Evolutionary conservation across 2,797 vertebrate species (phyloP).

Genomic region (Rhynchonycteris naso): DNA sequence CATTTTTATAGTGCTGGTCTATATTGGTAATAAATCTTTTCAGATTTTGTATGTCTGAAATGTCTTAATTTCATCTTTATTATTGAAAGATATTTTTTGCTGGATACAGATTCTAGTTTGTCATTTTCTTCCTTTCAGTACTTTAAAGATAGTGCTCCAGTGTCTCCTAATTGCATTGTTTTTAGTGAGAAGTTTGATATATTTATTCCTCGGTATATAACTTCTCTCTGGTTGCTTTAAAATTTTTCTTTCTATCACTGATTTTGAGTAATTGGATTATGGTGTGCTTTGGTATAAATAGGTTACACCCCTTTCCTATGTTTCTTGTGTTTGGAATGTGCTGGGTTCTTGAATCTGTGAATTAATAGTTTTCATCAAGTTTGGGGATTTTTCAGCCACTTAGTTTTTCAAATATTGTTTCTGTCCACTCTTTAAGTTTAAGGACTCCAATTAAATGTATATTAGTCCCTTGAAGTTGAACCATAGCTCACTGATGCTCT

Average conservation of each 20-base stretch:
- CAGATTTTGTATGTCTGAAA: background rate
- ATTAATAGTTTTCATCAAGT: background rate
- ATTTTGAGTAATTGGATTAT: background rate
- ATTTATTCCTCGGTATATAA: background rate
- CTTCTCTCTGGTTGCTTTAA: background rate
- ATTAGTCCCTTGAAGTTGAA: background rate
- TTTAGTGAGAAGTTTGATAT: background rate
- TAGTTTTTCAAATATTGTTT: background rate
- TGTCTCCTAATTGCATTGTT: background rate
- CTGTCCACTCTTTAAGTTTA: background rate
- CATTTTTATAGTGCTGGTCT: background rate
- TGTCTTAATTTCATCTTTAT: background rate
- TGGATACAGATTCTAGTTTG: background rate
- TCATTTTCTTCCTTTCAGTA: background rate
- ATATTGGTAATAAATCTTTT: background rate
- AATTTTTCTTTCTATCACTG: background rate
- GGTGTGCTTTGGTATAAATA: no score
- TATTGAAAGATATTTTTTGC: constrained; percentile 32
- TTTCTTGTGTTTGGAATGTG: background rate
- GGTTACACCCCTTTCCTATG: no score
- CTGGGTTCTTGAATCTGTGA: background rate
- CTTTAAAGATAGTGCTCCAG: background rate
- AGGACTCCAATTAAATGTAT: background rate
- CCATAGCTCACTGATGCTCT: background rate
- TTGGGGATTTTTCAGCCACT: background rate